Evolutionary conservation across 2,113 vertebrate species (phyloP), one percentile per base, ranked within the genome.

Genomic region (Hippocampus zosterae): DNA sequence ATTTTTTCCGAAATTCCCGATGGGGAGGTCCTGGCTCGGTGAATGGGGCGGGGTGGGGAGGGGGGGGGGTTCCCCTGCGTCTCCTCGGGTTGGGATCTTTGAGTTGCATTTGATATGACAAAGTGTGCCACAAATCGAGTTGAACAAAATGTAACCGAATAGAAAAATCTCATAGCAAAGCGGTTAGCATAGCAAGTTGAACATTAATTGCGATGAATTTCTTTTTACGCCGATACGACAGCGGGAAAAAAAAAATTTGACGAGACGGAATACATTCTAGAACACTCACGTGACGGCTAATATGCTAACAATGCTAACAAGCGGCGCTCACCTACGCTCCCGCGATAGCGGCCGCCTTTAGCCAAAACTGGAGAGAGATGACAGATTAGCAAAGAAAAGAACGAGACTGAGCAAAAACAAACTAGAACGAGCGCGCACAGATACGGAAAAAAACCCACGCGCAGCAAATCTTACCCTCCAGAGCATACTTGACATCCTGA

Each of bases 401-500:
- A 23, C 40, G 27, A 37, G 59, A 27, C n/a, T 12, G 15, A 27
- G 18, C 27, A 27, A 55, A 55, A 10, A n/a, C 9, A 65, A n/a
- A 60, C 18, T 5, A 13, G 13, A 27, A 13, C n/a, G 3, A 48
- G 19, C 63, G 15, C 44, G 61, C 5, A n/a, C 50, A 53, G n/a
- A 53, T 21, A n/a, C 52, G 13, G 16, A 12, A n/a, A 9, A 11
- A n/a, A n/a, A n/a, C n/a, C n/a, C 10, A 5, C 18, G 15, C 3
- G 46, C 15, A 16, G 5, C 6, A 50, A 16, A 10, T 64, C 76
- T 82, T 83, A 99, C 97, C 97, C 84, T 98, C 96, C 90, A 99
- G 92, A 0, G 96, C 96, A 0, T 97, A 98, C 81, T 96, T 98
- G 94, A 99, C 98, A 84, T 99, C 97, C 85, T 98, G 97, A 77